Base-by-base conservation (phyloP, 1,140 invertebrate genomes). In the Ceratitis capitata region DNA sequence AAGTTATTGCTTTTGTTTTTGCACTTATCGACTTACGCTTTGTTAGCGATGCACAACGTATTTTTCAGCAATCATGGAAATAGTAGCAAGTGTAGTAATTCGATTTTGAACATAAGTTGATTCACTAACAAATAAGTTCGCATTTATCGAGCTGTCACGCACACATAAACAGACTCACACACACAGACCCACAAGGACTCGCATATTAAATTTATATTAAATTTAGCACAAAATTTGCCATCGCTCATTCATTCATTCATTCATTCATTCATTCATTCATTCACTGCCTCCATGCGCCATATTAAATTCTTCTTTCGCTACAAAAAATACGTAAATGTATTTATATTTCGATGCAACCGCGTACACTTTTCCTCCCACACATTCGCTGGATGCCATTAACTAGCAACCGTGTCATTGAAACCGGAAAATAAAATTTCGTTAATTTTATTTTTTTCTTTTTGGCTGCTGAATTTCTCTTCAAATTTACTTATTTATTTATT, bases 331-430 rank as follows among this genome's bases (percentile, higher is more conserved):
- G 51, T n/a, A 5, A 56, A 23, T 56, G 23, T 23, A n/a, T 56
- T 56, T 56, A 56, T 9, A 23, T 56, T 56, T 56, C n/a, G 45
- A 5, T 6, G 45, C 45, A 23, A 0, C 19, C 51, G 32, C 61
- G 14, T 32, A 69, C 14, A 69, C 61, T 14, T 56, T 56, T 23
- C 51, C 19, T 12, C 64, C 16, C n/a, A 45, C 2, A 42, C 35
- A 35, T 16, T 12, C 14, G 12, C n/a, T n/a, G 4, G 12, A 69
- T 69, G 16, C 29, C 12, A 26, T 78, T 45, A 78, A 26, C 69
- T 45, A 45, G 69, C 69, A 78, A 45, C 69, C 39, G n/a, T 78
- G 69, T 78, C 69, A 78, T 45, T 78, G 69, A 78, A 45, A 78
- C 69, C 69, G 69, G 69, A 78, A 47, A 78, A n/a, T n/a, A n/a